Evolutionary conservation across 2,888 invertebrate species (phyloP), one percentile per base, ranked within the genome.

Genomic region (Hymenopus coronatus): DNA sequence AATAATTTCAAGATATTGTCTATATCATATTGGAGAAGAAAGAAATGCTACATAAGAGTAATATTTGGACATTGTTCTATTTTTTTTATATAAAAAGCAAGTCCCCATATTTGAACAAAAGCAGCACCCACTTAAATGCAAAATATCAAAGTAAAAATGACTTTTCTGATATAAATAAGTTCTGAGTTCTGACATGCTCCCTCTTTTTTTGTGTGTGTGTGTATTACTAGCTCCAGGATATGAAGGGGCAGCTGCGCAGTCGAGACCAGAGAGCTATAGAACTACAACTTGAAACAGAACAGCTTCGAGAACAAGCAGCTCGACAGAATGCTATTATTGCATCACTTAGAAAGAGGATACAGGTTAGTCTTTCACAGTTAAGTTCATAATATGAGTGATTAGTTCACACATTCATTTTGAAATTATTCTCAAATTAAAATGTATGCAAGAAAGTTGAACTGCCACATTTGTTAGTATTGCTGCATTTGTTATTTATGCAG

Each of bases 311-410:
- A 90, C 98, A 97, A 93, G 95, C 97, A 85, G 97, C 97, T 1
- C 94, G 98, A 82, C 97, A 98, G 93, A 96, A 96, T 91, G 96
- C 97, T 0, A 94, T 97, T 84, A 96, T 98, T 91, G 95, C 95
- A 4, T 97, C 97, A 0, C 94, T 97, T 87, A 96, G 96, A 92
- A 97, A 96, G 92, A 96, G 97, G 89, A 95, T 97, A 83, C 94
- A 94, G 92, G 94, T 94, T 89, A 87, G 89, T 70, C 4, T 70
- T 70, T 25, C 6, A 70, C 20, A 20, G 20, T 70, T 54, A 15
- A 3, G 2, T 54, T 20, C 0, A 54, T 2, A 54, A 20, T 54
- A 20, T 54, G 4, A 2, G 54, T 54, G 12, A 15, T 81, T 81
- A n/a, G 30, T 90, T 85, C 40, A 84, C 28, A 28, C 1, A 7